Percentiles rank a stretch among this genome's conserved stretches.
Conservation (phyloP, 2,888 invertebrate genomes). For the Amiota communis region DNA sequence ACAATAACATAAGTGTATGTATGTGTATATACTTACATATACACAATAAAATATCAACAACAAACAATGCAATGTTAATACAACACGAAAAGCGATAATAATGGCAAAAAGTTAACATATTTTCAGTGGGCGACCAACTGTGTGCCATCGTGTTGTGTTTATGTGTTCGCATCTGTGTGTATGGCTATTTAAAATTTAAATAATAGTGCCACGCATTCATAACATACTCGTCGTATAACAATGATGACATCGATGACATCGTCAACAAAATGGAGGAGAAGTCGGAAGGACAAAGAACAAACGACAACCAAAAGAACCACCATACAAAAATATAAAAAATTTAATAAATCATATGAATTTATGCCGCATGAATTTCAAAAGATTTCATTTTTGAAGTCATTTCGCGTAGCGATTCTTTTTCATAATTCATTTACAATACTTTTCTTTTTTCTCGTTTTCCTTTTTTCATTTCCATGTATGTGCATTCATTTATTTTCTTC, state of each 20-base stretch:
- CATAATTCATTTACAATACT: too few relatives aligned
- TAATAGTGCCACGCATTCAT: slow-evolving; percentile 49
- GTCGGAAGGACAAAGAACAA: background rate
- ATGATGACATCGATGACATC: too few relatives aligned
- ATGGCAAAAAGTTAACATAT: slow-evolving; percentile 18
- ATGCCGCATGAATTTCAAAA: background rate
- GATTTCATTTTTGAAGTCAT: too few relatives aligned
- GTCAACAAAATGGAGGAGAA: background rate
- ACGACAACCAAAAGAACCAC: background rate
- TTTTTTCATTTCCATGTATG: too few relatives aligned
- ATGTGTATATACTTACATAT: too few relatives aligned
- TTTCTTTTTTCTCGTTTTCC: too few relatives aligned
- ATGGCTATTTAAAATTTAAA: slow-evolving; percentile 64
- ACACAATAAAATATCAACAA: slow-evolving; percentile 24
- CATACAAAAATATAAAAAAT: too few relatives aligned
- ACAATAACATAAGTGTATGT: slow-evolving; percentile 37
- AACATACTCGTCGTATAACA: background rate
- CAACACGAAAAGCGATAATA: background rate
- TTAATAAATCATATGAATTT: slow-evolving; percentile 10
- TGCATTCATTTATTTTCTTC: too few relatives aligned
- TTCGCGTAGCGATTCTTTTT: too few relatives aligned
- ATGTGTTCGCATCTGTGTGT: background rate
- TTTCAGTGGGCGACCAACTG: slow-evolving; percentile 12
- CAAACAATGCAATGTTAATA: slow-evolving; percentile 19
- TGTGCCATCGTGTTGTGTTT: background rate